Conservation (phyloP, 1,140 invertebrate genomes). For the Drosophila sp. region DNA sequence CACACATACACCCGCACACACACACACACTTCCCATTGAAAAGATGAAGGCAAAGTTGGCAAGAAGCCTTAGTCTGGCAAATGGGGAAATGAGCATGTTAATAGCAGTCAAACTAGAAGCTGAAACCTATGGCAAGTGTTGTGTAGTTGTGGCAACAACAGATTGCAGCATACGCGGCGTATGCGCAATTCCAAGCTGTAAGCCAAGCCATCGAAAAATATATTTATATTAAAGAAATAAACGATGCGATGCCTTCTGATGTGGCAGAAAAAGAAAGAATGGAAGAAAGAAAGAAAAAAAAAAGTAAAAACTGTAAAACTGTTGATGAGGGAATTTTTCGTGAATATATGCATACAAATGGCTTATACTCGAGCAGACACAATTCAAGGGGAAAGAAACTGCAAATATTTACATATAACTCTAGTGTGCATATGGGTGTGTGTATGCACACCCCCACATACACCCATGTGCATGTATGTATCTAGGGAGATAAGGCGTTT, state of each 20-base stretch:
- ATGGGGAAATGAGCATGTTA: conserved; percentile 76
- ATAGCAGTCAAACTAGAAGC: conserved; percentile 38
- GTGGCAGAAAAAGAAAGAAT: background rate
- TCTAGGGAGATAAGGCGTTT: conserved; percentile 2
- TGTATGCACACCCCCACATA: background rate
- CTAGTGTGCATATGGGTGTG: background rate
- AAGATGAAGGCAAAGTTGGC: conserved; percentile 13
- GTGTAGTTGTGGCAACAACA: conserved; percentile 27
- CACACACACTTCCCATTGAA: background rate
- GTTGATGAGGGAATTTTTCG: conserved; percentile 9
- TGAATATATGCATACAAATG: conserved; percentile 13
- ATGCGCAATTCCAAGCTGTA: conserved; percentile 2
- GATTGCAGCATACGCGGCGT: conserved; percentile 38
- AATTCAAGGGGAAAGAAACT: conserved; percentile 25
- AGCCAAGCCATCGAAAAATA: conserved; percentile 1
- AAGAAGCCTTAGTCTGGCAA: conserved; percentile 43
- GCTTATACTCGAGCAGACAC: conserved; percentile 10
- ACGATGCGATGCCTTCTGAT: background rate
- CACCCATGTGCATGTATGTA: background rate
- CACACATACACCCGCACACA: background rate
- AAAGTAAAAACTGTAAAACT: background rate
- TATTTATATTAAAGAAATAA: conserved; percentile 12
- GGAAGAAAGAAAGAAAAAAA: background rate
- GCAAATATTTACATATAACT: conserved; percentile 7
- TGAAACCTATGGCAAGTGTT: background rate